A percentile compares a stretch with the other conserved stretches of the same genome.
These are phyloP conservation scores for Aptenodytes patagonicus DNA, from an alignment of 2,113 vertebrate species.

Conservation along the genomic window DNA sequence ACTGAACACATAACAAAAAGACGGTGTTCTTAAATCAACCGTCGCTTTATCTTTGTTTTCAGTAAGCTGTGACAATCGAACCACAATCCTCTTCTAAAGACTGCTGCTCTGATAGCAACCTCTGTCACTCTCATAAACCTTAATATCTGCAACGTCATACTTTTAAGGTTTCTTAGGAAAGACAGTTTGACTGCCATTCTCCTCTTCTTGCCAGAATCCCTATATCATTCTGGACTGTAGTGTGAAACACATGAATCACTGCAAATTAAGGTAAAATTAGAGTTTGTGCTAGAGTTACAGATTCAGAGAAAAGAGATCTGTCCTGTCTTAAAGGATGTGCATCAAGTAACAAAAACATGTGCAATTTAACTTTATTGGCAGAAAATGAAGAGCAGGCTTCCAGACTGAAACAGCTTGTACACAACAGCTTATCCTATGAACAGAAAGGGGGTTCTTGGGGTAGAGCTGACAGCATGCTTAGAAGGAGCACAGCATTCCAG, in stretches of 20 bases:
- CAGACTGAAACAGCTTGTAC: background rate
- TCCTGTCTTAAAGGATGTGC: background rate
- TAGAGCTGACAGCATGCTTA: background rate
- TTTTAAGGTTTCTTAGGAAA: slow-evolving; percentile 4
- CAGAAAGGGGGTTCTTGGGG: background rate
- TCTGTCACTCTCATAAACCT: slow-evolving; percentile 20
- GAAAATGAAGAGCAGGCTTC: background rate
- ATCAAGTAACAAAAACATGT: background rate
- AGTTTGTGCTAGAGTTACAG: background rate
- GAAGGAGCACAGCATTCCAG: background rate
- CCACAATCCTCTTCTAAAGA: slow-evolving; percentile 11
- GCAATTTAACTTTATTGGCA: background rate
- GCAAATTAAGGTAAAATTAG: slow-evolving; percentile 15
- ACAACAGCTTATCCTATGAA: background rate
- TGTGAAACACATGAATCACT: background rate
- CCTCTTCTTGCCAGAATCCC: background rate
- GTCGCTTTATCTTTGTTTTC: slow-evolving; percentile 3
- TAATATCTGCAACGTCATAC: slow-evolving; percentile 9
- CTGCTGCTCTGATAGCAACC: background rate
- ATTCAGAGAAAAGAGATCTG: background rate
- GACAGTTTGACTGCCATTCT: background rate
- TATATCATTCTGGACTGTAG: background rate
- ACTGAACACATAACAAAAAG: background rate
- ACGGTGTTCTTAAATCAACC: background rate
- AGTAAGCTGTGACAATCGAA: background rate